phyloP scores from a whole-genome alignment of 2,113 vertebrate genomes.

The Mobula hypostoma region DNA sequence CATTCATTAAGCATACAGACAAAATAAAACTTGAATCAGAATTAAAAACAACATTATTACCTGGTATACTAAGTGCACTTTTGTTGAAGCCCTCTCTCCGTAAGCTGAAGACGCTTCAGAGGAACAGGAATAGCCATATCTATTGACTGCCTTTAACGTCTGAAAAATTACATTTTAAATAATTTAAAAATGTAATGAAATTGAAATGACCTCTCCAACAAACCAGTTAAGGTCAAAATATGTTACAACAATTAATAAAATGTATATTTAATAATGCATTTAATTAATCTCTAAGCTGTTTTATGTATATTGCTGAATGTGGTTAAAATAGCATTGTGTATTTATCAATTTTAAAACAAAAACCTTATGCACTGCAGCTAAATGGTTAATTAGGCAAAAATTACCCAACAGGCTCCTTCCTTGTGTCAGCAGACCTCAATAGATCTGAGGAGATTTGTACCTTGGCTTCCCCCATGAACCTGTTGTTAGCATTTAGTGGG shows the following conservation, averaged over 20 bases:
- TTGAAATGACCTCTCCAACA: constrained; percentile 35
- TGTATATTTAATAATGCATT: constrained; percentile 31
- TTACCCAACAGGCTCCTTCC: constrained; percentile 31
- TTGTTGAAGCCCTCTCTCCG: background rate
- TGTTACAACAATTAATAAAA: constrained; percentile 36
- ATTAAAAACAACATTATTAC: background rate
- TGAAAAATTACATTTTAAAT: constrained; percentile 35
- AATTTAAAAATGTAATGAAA: constrained; percentile 35
- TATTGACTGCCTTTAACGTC: constrained; percentile 21
- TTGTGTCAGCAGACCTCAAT: constrained; percentile 17
- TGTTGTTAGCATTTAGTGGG: constrained; percentile 30
- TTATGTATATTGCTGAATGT: constrained; percentile 15
- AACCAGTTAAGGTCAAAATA: constrained; percentile 14
- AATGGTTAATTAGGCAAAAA: constrained; percentile 4
- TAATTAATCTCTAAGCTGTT: constrained; percentile 11
- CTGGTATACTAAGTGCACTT: background rate
- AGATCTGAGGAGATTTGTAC: constrained; percentile 31
- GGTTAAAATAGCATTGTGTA: background rate
- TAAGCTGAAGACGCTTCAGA: background rate
- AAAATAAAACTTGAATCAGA: constrained; percentile 13
- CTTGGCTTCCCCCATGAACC: constrained; percentile 27
- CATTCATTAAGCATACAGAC: background rate
- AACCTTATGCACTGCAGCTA: constrained; percentile 3
- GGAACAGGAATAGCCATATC: background rate
- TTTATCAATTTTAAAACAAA: constrained; percentile 18